A percentile compares a stretch with the other conserved stretches of the same genome.
Conservation (phyloP, 2,888 invertebrate genomes). For the Agonopterix arenella region DNA sequence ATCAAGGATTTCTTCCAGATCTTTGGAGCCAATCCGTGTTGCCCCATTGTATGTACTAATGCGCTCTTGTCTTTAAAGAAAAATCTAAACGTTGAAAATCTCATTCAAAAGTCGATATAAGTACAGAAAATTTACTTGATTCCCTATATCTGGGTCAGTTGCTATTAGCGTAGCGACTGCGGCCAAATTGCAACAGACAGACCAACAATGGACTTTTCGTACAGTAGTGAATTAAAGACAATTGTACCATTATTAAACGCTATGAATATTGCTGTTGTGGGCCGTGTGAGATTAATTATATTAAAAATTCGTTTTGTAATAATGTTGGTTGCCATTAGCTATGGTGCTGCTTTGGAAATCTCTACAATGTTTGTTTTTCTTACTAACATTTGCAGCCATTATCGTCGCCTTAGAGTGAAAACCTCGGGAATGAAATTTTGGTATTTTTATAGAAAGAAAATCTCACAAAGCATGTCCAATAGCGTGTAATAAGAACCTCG, state of each 20-base stretch:
- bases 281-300: constrained; percentile 6
- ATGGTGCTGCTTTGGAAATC: background rate
- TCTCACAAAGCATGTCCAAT: too few species aligned
- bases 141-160: constrained; percentile 14
- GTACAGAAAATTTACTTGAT: constrained; percentile 4
- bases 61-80: too few species aligned
- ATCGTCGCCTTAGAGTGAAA: too few species aligned
- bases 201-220: constrained; percentile 15
- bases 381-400: too few species aligned
- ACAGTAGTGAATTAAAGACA: constrained; percentile 17
- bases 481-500: too few species aligned
- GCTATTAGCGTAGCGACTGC: constrained; percentile 11
- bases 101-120: background rate
- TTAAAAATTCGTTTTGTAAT: constrained; percentile 1
- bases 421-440: too few species aligned
- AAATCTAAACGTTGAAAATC: too few species aligned
- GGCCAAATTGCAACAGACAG: constrained; percentile 17
- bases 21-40: too few species aligned
- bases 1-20: too few species aligned
- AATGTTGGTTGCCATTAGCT: background rate
- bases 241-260: constrained; percentile 13
- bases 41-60: too few species aligned
- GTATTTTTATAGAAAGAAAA: too few species aligned
- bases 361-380: too few species aligned
- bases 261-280: constrained; percentile 5